Percentiles rank a stretch among this genome's conserved stretches.
These are phyloP conservation scores for Drosophila antonietae DNA, from an alignment of 2,888 invertebrate genomes.

Conservation along the genomic window DNA sequence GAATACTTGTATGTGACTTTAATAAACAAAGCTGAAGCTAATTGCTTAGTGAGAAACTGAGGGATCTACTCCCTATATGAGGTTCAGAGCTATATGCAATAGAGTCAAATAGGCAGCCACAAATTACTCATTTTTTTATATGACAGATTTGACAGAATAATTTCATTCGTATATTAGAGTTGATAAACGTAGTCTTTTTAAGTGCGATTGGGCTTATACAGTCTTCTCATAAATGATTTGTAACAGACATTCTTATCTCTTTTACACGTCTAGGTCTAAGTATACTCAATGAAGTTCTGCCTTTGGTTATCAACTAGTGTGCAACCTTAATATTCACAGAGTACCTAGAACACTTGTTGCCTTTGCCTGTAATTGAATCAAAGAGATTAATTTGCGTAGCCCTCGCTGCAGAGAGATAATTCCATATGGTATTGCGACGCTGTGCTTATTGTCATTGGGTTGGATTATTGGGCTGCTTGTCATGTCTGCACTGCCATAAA, in stretches of 20 bases:
- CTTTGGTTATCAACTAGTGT: neutral
- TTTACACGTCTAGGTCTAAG: neutral
- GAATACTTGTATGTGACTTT: too few species aligned
- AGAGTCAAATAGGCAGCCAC: too few species aligned
- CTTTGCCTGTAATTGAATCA: neutral
- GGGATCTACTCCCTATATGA: too few species aligned
- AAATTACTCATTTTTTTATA: too few species aligned
- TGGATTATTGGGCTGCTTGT: conserved; percentile 36
- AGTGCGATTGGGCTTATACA: too few species aligned
- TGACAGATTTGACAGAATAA: too few species aligned
- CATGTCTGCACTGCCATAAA: conserved; percentile 61
- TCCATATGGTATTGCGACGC: conserved; percentile 14
- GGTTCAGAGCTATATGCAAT: too few species aligned
- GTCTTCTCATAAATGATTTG: too few species aligned
- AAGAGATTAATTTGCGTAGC: neutral
- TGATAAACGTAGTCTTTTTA: too few species aligned
- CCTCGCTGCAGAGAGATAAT: neutral
- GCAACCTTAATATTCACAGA: neutral
- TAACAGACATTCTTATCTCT: neutral
- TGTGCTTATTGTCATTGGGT: conserved; percentile 52
- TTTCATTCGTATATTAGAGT: too few species aligned
- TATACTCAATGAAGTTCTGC: neutral
- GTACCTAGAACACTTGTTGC: neutral
- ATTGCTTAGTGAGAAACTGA: too few species aligned
- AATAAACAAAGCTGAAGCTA: too few species aligned